Evolutionary conservation across 2,888 invertebrate species (phyloP), one percentile per base, ranked within the genome.

Genomic region (Stratiomys singularior): DNA sequence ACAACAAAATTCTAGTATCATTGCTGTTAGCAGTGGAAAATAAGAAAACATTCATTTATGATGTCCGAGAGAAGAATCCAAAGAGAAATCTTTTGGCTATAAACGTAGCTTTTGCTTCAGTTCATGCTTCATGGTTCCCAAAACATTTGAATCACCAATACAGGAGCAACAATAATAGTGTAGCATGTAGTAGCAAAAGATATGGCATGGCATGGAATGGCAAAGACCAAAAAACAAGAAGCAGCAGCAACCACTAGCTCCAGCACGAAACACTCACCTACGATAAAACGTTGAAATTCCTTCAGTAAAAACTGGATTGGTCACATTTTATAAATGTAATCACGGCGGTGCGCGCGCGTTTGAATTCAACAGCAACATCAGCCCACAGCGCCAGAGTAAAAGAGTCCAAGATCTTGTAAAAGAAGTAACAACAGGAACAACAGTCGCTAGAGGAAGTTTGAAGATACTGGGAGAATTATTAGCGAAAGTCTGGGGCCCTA

Each of bases 251-350:
- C 37, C 37, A 37, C 3, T 9, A 37, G 3, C 9, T 37, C 37
- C 37, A 18, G 21, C 66, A 66, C 66, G 66, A 37, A 27, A 66
- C 37, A 66, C 66, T 76, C 85, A 78, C 85, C 77, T 77, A 77
- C 77, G 69, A 77, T 69, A 44, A 69, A 67, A 64, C 64, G 77
- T 27, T 69, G 66, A 63, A 77, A 77, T 77, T 77, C 77, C 72
- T 64, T 66, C 60, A 47, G 63, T 64, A 77, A 77, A 66, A 77
- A 77, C 77, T 77, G 77, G 77, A 77, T 71, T 77, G 69, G 71
- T 71, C 71, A 77, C 77, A 77, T 77, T 77, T 77, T 77, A 56
- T 64, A 69, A 77, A 77, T 71, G 69, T 69, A 77, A 77, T 77
- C 77, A 52, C 63, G 44, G 76, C 28, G 66, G 76, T 72, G 71